Base-by-base conservation (phyloP, 2,113 vertebrate genomes). In the Leuciscus idus region DNA sequence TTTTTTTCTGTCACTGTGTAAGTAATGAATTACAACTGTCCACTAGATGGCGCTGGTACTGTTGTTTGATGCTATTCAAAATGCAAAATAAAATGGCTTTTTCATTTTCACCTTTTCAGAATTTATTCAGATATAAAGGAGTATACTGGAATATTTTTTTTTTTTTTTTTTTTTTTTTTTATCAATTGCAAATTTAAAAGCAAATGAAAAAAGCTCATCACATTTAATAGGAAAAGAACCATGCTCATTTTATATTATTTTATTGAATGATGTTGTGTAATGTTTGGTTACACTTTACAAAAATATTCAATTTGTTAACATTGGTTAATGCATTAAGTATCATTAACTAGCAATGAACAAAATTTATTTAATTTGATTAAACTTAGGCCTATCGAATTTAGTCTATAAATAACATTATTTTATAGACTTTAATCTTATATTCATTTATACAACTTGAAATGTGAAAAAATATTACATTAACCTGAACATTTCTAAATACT, bases 31-130 rank as follows among this genome's bases (percentile, higher is more conserved):
- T 30, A 50, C 28, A 19, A 19, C 39, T 39, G 9, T 72, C 55
- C 85, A 75, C 85, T 64, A 86, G 85, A 62, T 75, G 85, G 79
- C 28, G 55, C 13, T 82, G 79, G 48, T 59, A 15, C 19, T 50
- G 15, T 55, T 70, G 2, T 26, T 72, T 39, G 8, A 72, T n/a
- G 68, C 8, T 72, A 9, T 43, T 72, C 28, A 33, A 68, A 68
- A 68, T 19, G 6, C 15, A 9, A 30, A 33, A 33, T 68, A 33
- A 36, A 11, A 33, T 19, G 15, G 64, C 28, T 33, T 10, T 70
- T 23, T 39, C 33, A 70, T 19, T 4, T 1, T 7, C 26, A 52
- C 48, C 6, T 50, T 76, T 50, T 52, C 3, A 52, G 7, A 5
- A 15, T 78, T 23, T 8, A 21, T 33, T 68, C 30, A 36, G 7